Evolutionary conservation across 2,797 vertebrate genomes (phyloP).

Genomic region (Gymnoscopelus braueri): DNA sequence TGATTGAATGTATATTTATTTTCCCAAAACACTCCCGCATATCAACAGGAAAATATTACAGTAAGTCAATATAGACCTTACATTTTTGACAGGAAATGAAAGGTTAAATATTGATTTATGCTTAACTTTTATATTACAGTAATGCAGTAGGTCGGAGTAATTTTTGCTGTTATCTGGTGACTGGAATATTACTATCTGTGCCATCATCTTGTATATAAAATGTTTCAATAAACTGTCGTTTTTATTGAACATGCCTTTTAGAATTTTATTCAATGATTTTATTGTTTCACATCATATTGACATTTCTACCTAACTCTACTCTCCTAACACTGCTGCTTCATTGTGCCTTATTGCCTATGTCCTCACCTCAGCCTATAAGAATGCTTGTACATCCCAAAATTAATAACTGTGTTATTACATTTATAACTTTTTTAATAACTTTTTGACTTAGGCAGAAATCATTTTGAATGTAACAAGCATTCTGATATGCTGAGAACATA

Average conservation of each 20-base stretch:
- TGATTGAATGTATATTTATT: conserved; percentile 42
- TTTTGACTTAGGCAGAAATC: no score
- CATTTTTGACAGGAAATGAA: background rate
- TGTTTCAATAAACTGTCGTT: conserved; percentile 27
- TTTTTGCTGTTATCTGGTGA: conserved; percentile 11
- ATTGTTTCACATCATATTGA: no score
- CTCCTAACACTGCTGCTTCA: no score
- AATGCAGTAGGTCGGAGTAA: background rate
- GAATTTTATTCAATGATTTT: no score
- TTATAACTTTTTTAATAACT: no score
- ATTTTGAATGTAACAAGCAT: no score
- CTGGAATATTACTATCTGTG: conserved; percentile 39
- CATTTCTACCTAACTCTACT: no score
- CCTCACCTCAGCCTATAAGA: no score
- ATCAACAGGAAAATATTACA: conserved; percentile 29
- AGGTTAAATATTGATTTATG: background rate
- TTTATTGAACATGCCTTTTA: background rate
- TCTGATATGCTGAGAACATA: no score
- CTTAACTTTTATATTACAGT: background rate
- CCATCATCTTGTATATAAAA: conserved; percentile 42
- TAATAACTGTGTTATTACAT: no score
- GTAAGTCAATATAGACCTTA: conserved; percentile 8
- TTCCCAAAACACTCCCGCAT: background rate
- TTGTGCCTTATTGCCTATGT: no score
- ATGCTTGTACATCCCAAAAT: no score